These are phyloP conservation scores for Myiothlypis coronata DNA, from an alignment of 2,797 vertebrate genomes.

Conservation along the genomic window DNA sequence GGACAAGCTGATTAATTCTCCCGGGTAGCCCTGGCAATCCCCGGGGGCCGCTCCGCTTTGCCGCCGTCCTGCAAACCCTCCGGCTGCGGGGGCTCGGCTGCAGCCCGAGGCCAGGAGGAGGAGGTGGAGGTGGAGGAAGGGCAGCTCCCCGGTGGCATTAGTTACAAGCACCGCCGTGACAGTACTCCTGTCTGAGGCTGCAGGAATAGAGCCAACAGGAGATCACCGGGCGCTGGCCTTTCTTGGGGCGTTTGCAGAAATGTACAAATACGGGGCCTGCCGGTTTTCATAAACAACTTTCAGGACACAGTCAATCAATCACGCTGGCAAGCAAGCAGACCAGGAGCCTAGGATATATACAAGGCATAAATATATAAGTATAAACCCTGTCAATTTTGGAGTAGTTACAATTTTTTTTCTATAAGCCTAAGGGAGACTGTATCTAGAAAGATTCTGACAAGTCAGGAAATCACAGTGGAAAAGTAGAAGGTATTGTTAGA, in stretches of 20 bases:
- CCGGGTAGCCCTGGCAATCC: neutral
- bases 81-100: neutral
- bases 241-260: neutral
- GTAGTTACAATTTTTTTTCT: neutral
- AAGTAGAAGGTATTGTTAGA: neutral
- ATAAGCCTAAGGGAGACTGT: neutral
- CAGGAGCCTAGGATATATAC: constrained; percentile 1
- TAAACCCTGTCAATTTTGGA: neutral
- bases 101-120: neutral
- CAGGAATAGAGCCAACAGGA: neutral
- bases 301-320: neutral
- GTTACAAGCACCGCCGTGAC: rapidly evolving
- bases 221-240: neutral
- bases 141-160: rapidly evolving
- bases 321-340: neutral
- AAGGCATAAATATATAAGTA: neutral
- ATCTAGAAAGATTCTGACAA: neutral
- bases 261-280: neutral
- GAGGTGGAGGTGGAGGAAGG: neutral
- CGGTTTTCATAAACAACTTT: neutral
- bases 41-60: neutral
- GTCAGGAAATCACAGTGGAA: neutral
- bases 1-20: neutral
- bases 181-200: neutral
- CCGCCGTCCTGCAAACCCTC: neutral